phyloP scores from a whole-genome alignment of 2,113 vertebrate genomes.

The Muscicapa adusta region DNA sequence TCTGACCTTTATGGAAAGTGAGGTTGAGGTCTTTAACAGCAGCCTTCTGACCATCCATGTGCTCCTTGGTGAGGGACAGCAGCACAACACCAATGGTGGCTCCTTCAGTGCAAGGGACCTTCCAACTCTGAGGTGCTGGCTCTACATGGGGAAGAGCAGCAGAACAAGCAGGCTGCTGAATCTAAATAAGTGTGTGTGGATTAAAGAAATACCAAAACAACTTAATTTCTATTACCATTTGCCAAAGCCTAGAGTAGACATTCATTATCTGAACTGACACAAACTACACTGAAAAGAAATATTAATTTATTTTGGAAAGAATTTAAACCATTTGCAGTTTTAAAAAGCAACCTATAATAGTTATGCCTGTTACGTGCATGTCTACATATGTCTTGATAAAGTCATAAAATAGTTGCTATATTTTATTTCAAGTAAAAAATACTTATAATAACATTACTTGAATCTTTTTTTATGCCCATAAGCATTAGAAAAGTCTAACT shows the following conservation, averaged over 20 bases:
- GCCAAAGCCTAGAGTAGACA: not conserved
- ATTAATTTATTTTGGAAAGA: not conserved
- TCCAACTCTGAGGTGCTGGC: not conserved
- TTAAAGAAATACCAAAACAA: not conserved
- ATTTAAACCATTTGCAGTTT: not conserved
- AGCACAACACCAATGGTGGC: not conserved
- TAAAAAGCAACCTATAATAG: not conserved
- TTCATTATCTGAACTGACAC: not conserved
- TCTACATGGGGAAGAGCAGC: not conserved
- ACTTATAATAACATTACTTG: not conserved
- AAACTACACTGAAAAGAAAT: not conserved
- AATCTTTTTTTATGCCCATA: not conserved
- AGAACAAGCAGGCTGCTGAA: not conserved
- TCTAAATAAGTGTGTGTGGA: not conserved
- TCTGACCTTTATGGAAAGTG: constrained; percentile 65
- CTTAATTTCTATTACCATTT: not conserved
- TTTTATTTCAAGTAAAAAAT: not conserved
- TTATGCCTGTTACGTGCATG: not conserved
- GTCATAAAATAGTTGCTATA: not conserved
- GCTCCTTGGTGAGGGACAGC: constrained; percentile 70
- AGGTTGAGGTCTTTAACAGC: constrained; percentile 68
- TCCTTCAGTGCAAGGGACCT: not conserved
- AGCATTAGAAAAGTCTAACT: not conserved
- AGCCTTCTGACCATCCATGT: not conserved
- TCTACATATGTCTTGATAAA: not conserved